Base-by-base conservation (phyloP, 2,888 invertebrate genomes). In the Drosophila mulleri region DNA sequence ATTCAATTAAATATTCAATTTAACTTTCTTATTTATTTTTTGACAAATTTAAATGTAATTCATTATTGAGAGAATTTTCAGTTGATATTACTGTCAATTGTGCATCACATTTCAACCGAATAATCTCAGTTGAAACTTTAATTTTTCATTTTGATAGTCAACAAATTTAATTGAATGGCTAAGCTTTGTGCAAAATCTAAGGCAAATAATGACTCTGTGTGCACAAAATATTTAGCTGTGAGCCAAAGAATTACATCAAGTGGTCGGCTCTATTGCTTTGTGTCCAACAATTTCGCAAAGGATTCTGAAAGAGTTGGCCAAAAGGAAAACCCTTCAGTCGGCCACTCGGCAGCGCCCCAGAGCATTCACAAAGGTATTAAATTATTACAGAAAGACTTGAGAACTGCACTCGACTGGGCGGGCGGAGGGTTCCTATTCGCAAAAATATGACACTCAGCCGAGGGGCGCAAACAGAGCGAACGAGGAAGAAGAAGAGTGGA, bases 331-430 rank as follows among this genome's bases (percentile, higher is more conserved):
- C 42, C 60, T 75, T 68, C 62, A 65, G 39, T 37, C 16, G 16
- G 54, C 52, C 58, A 71, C 79, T 76, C 59, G n/a, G 26, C 32
- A 65, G 69, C 58, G 61, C 62, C 57, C 47, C 65, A 61, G 39
- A 58, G 67, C 62, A 57, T 63, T 59, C 70, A 71, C 87, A 89
- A 89, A 79, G 87, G 86, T 67, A 85, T 82, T 69, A 82, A 82
- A 88, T 83, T 75, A 88, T 80, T 76, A 67, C 74, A 72, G 79
- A 88, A 80, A 62, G 63, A 75, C 78, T 81, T 62, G 44, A 74
- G 73, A 52, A 48, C 56, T 74, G 75, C 72, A 74, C 72, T 66
- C 29, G 23, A 52, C 16, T 14, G 23, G 52, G 16, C 29, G 42
- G 16, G 4, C 5, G 16, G 32, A 26, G 29, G 23, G 8, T 14